A percentile compares a stretch with the other conserved stretches of the same genome.
These are phyloP conservation scores for Cantharis rufa DNA, from an alignment of 2,888 invertebrate genomes.

Conservation along the genomic window DNA sequence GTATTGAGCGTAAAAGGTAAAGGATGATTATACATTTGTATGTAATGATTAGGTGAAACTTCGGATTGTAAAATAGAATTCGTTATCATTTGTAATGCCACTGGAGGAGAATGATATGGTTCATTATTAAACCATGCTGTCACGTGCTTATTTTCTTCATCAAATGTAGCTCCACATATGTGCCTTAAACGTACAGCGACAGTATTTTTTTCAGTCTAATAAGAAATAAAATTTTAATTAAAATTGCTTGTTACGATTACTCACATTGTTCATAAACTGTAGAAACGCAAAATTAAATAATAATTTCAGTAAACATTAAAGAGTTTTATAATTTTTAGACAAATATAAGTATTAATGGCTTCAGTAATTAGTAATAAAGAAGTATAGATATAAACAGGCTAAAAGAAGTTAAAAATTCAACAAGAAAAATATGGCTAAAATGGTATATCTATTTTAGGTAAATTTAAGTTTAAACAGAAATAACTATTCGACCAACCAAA, in stretches of 20 bases:
- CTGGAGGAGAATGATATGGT: slow-evolving; percentile 64
- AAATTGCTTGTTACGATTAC: neutral
- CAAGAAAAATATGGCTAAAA: too few species aligned
- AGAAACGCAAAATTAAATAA: too few species aligned
- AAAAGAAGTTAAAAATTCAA: too few species aligned
- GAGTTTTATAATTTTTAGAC: too few species aligned
- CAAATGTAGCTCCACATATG: slow-evolving; percentile 63
- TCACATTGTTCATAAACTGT: too few species aligned
- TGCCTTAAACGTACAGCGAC: slow-evolving; percentile 50
- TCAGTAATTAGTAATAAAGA: too few species aligned
- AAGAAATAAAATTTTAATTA: slow-evolving; percentile 45
- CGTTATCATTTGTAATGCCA: slow-evolving; percentile 65
- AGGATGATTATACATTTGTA: slow-evolving; percentile 67
- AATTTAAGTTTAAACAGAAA: too few species aligned
- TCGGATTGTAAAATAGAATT: slow-evolving; percentile 53
- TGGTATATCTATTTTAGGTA: too few species aligned
- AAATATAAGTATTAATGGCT: too few species aligned
- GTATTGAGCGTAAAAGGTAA: slow-evolving; percentile 66
- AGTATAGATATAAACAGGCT: too few species aligned
- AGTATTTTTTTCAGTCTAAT: slow-evolving; percentile 55
- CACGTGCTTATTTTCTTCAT: slow-evolving; percentile 49
- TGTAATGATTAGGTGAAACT: slow-evolving; percentile 37
- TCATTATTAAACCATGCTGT: slow-evolving; percentile 80
- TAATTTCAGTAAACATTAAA: too few species aligned
- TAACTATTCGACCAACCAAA: too few species aligned